A percentile compares a stretch with the other conserved stretches of the same genome.
Evolutionary conservation across 2,797 vertebrate species (phyloP).

Genomic region (Sorex maritimensis): DNA sequence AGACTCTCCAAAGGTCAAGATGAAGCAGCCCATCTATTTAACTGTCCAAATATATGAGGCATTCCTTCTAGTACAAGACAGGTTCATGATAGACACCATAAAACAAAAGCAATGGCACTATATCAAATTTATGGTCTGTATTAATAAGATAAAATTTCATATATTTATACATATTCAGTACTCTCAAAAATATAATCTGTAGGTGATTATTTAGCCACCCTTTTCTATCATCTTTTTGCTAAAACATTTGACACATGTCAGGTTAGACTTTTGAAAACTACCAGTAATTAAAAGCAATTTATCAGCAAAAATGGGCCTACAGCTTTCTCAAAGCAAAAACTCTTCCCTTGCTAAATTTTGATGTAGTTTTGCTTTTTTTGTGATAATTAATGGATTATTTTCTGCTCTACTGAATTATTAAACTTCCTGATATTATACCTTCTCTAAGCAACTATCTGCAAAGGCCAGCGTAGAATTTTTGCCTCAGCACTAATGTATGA

Average conservation of each 20-base stretch:
- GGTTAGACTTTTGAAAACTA: background rate
- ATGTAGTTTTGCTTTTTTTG: background rate
- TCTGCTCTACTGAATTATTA: background rate
- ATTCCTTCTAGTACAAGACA: conserved; percentile 69
- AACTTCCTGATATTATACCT: background rate
- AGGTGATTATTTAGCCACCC: background rate
- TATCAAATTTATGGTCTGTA: conserved; percentile 62
- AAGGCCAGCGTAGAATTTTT: conserved; percentile 36
- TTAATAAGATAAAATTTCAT: conserved; percentile 50
- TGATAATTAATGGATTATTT: background rate
- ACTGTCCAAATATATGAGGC: conserved; percentile 74
- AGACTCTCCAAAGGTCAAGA: conserved; percentile 85
- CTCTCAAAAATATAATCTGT: too few species aligned
- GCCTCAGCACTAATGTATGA: background rate
- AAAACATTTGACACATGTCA: background rate
- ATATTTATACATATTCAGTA: background rate
- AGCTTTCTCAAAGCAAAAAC: conserved; percentile 29
- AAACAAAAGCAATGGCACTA: conserved; percentile 73
- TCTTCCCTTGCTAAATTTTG: background rate
- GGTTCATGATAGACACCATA: conserved; percentile 72
- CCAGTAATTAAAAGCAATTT: background rate
- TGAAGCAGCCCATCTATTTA: conserved; percentile 79
- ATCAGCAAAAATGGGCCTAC: background rate
- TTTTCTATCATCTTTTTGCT: conserved; percentile 6
- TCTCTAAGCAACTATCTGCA: background rate